Evolutionary conservation across 1,140 invertebrate species (phyloP).

Genomic region (Hesperophylax magnus): DNA sequence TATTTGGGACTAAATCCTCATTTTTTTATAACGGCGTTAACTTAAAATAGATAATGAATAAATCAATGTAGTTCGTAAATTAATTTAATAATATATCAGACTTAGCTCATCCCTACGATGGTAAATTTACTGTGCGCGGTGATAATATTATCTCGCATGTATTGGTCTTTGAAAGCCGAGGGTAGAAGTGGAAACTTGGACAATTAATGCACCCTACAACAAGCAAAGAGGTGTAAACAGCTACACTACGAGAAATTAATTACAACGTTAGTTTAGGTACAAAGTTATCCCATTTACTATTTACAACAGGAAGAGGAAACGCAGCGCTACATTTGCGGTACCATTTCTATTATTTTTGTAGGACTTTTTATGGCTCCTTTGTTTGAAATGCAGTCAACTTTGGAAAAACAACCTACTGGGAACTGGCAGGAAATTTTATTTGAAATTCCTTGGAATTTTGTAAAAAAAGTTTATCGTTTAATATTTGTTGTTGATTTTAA

Average conservation of each 20-base stretch:
- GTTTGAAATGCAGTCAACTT: background rate
- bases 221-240: background rate
- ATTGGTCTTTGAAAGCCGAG: background rate
- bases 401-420: background rate
- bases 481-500: too few species aligned
- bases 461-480: too few species aligned
- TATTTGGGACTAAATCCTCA: too few species aligned
- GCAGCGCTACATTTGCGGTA: background rate
- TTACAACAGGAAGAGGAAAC: background rate
- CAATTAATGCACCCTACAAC: slow-evolving; percentile 9
- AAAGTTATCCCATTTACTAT: slow-evolving; percentile 6
- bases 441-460: too few species aligned
- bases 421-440: too few species aligned
- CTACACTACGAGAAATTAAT: slow-evolving; percentile 4
- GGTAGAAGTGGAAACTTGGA: background rate
- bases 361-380: background rate
- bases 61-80: too few species aligned
- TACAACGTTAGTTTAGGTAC: background rate
- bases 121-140: background rate
- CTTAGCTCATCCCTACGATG: too few species aligned
- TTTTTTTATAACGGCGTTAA: too few species aligned
- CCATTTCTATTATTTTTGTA: background rate
- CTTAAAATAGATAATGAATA: too few species aligned
- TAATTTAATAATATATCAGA: too few species aligned
- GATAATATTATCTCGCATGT: background rate